Conservation (phyloP, 2,797 vertebrate genomes). For the Loriculus beryllinus region DNA sequence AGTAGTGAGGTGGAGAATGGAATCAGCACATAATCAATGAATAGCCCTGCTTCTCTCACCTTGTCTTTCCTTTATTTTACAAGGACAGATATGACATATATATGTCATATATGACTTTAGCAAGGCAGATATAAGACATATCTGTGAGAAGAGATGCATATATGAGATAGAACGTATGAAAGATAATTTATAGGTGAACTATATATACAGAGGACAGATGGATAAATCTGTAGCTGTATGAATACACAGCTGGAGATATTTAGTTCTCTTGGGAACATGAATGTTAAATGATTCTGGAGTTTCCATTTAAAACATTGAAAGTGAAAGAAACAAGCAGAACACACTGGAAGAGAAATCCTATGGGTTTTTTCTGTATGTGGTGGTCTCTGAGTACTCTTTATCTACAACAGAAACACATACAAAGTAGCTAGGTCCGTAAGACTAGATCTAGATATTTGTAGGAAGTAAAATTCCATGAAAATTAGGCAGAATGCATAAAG, state of each 20-base stretch:
- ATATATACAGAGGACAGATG: neutral
- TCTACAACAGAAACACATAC: neutral
- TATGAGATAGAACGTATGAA: neutral
- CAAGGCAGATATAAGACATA: neutral
- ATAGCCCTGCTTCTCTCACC: neutral
- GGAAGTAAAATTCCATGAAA: neutral
- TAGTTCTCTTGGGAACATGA: neutral
- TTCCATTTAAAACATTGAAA: neutral
- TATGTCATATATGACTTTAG: neutral
- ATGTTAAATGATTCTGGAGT: neutral
- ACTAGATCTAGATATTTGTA: neutral
- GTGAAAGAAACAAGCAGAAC: neutral
- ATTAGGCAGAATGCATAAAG: neutral
- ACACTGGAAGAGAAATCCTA: rapidly evolving
- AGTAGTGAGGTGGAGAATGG: neutral
- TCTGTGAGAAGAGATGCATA: neutral
- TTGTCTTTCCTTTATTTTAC: neutral
- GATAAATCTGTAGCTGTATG: neutral
- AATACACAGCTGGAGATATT: neutral
- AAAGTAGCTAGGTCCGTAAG: neutral
- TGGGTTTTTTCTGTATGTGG: rapidly evolving
- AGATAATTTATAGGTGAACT: neutral
- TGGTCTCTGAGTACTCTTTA: neutral
- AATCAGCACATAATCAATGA: neutral
- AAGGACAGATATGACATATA: neutral